These are phyloP conservation scores for Eupithecia subfuscata DNA, from an alignment of 2,888 invertebrate genomes.

Conservation along the genomic window DNA sequence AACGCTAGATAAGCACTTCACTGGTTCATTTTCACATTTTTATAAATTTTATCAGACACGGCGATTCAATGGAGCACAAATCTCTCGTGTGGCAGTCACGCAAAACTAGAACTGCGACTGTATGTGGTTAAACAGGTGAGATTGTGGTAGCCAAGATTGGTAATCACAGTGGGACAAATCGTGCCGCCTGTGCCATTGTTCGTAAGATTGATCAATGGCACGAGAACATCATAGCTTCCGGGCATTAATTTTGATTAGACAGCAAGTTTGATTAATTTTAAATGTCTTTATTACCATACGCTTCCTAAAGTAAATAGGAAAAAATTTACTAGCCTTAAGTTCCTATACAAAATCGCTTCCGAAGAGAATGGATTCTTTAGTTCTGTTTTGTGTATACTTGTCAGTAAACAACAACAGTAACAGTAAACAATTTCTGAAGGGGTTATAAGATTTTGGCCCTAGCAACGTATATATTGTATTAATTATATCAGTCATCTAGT, in stretches of 20 bases:
- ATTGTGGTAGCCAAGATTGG: conserved; percentile 2
- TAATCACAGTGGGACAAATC: neutral
- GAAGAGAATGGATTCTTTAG: too few relatives aligned
- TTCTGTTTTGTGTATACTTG: too few relatives aligned
- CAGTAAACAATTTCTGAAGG: neutral
- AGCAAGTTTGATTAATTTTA: neutral
- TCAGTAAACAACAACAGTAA: too few relatives aligned
- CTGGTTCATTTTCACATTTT: conserved; percentile 35
- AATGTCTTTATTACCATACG: neutral
- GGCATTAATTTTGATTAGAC: too few relatives aligned
- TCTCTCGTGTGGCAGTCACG: conserved; percentile 19
- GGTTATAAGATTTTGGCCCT: too few relatives aligned
- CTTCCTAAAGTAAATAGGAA: too few relatives aligned
- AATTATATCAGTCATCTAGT: too few relatives aligned
- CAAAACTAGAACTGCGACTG: conserved; percentile 20
- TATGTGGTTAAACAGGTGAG: conserved; percentile 10
- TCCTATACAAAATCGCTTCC: neutral
- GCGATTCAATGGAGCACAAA: conserved; percentile 17
- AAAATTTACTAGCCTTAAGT: too few relatives aligned
- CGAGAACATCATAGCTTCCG: neutral
- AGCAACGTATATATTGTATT: too few relatives aligned
- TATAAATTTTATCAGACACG: conserved; percentile 3
- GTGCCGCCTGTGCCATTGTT: neutral
- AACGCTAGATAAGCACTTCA: neutral
- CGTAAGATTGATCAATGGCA: neutral